Conservation (phyloP, 2,113 vertebrate genomes). For the Melierax canorus region DNA sequence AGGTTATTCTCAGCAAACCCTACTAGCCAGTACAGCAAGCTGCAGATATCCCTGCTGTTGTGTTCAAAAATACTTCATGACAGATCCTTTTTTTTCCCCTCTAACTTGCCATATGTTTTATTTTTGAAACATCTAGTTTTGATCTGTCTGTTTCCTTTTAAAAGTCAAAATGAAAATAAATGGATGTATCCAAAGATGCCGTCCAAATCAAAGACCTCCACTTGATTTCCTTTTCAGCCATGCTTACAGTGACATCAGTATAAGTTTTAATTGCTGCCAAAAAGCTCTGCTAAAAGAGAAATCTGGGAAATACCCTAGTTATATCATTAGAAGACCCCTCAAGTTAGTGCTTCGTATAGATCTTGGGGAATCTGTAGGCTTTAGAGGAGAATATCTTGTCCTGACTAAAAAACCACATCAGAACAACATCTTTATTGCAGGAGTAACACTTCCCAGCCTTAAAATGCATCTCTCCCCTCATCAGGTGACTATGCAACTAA, state of each 20-base stretch:
- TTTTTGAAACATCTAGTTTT: neutral
- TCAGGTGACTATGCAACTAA: neutral
- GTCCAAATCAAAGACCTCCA: neutral
- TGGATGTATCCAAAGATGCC: neutral
- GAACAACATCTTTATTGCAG: neutral
- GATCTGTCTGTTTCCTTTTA: neutral
- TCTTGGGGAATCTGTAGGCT: neutral
- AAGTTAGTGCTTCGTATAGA: neutral
- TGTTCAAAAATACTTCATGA: neutral
- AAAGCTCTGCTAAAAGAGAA: neutral
- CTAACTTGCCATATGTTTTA: neutral
- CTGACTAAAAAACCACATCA: neutral
- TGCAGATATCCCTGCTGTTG: neutral
- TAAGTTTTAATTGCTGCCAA: neutral
- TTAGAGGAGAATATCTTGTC: neutral
- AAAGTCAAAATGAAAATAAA: neutral
- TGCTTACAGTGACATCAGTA: neutral
- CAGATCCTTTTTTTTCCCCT: neutral
- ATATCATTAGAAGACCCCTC: neutral
- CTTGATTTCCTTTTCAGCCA: neutral
- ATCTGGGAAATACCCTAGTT: neutral
- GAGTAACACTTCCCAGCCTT: neutral
- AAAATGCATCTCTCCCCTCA: neutral
- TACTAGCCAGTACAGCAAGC: neutral
- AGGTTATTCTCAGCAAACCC: conserved; percentile 18